Percentiles rank a stretch among this genome's conserved stretches.
Evolutionary conservation across 2,797 vertebrate species (phyloP).

Genomic region (Tympanoctomys barrerae): DNA sequence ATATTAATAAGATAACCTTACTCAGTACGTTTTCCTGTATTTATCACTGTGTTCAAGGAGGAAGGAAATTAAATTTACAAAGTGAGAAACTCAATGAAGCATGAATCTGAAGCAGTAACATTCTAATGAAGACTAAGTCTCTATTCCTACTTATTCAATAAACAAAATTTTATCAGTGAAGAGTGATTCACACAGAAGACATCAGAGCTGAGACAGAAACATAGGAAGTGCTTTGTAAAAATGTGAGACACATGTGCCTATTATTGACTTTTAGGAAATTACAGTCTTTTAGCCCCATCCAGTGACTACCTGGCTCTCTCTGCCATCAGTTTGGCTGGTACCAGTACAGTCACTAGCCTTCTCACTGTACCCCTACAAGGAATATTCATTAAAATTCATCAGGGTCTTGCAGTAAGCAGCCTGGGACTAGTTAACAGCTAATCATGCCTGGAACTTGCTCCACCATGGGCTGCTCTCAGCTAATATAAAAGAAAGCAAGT

Average conservation of each 20-base stretch:
- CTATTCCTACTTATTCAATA: neutral
- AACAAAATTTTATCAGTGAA: slow-evolving; percentile 25
- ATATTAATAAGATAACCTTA: neutral
- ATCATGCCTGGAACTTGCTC: neutral
- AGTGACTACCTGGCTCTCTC: no score
- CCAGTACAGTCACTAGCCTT: neutral
- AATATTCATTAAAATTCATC: neutral
- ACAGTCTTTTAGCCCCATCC: neutral
- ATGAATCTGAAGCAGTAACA: neutral
- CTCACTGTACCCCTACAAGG: neutral
- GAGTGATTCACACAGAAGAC: slow-evolving; percentile 13
- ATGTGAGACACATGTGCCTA: neutral
- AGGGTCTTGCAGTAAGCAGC: neutral
- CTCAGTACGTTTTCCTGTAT: slow-evolving; percentile 24
- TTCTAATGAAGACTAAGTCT: slow-evolving; percentile 28
- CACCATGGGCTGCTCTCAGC: neutral
- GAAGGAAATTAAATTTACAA: neutral
- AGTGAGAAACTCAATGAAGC: slow-evolving; percentile 30
- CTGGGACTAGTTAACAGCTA: neutral
- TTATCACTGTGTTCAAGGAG: neutral
- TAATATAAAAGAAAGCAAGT: neutral
- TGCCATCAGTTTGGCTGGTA: neutral
- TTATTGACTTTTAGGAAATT: neutral
- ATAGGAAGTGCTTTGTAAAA: neutral
- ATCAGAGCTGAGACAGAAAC: slow-evolving; percentile 38